Evolutionary conservation across 2,888 invertebrate genomes (phyloP).

Genomic region (Byasa hedistus): DNA sequence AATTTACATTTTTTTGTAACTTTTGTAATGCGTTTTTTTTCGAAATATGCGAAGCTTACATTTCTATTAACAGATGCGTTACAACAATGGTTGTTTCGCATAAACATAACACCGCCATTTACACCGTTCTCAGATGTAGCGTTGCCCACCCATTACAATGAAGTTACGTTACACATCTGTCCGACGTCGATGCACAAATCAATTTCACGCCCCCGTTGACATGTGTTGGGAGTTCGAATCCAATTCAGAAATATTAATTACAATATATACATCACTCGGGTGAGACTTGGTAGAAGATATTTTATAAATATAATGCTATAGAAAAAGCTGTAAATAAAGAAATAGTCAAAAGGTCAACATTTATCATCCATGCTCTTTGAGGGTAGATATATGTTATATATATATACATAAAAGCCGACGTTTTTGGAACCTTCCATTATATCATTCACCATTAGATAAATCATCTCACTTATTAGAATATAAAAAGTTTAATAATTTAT

Average conservation of each 20-base stretch:
- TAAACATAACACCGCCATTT: conserved; percentile 24
- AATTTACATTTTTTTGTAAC: too few relatives aligned
- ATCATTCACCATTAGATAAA: too few relatives aligned
- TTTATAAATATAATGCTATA: too few relatives aligned
- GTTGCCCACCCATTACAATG: conserved; percentile 35
- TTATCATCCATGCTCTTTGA: too few relatives aligned
- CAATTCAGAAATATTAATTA: conserved; percentile 8
- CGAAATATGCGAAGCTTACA: conserved; percentile 11
- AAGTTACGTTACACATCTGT: conserved; percentile 48
- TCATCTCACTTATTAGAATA: too few relatives aligned
- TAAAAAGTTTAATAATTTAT: too few relatives aligned
- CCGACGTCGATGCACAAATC: conserved; percentile 42
- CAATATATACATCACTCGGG: not conserved
- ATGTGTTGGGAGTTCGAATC: conserved; percentile 26
- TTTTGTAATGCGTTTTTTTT: not conserved
- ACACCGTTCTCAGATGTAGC: conserved; percentile 32
- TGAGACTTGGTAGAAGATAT: not conserved
- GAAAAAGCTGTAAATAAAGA: too few relatives aligned
- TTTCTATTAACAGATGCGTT: not conserved
- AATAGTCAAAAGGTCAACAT: too few relatives aligned
- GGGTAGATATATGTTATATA: too few relatives aligned
- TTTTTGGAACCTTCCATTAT: too few relatives aligned
- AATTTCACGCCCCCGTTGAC: conserved; percentile 50
- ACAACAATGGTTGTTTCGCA: conserved; percentile 13
- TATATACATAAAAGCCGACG: too few relatives aligned